Base-by-base conservation (phyloP, 2,888 invertebrate species). In the Rhorus exstirpatorius region DNA sequence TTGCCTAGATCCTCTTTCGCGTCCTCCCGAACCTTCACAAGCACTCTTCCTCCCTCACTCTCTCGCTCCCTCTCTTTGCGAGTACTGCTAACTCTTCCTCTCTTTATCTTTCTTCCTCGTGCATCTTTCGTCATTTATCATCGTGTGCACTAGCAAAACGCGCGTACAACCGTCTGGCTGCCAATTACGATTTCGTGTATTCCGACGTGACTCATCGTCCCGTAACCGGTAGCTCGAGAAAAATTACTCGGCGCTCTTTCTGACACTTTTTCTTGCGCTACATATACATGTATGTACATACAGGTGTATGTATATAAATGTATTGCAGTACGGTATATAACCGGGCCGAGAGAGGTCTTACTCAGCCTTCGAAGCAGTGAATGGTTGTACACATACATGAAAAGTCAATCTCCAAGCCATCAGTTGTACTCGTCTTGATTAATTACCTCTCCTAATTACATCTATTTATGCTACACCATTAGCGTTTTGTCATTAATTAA, bases 1-100 rank as follows among this genome's bases (percentile, higher is more conserved):
- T 89, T 88, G 86, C 83, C 85, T 88, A 87, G 87, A 88, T 58
- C 85, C 85, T 81, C 77, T 68, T 75, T 55, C 55, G 82, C 67
- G 55, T 79, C 75, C 46, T 55, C 74, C 78, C 80, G 41, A 82
- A 75, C 70, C 70, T 74, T 67, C 49, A 14, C 46, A 31, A 41
- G 41, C 24, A 46, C 49, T 35, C 17, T 17, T 49, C 53, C 65
- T 10, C 14, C 41, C 38, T 55, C 35, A 63, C 46, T 60, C 46
- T 1, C 38, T 21, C 21, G 6, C n/a, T 14, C 51, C 35, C 10
- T 55, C 21, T 51, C 38, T 17, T 60, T 31, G 63, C n/a, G n/a
- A n/a, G n/a, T n/a, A n/a, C n/a, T n/a, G n/a, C n/a, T n/a, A n/a
- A 41, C 51, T 44, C 12, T 61, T 26, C 41, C 51, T 44, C 49